These are phyloP conservation scores for Apolygus lucorum DNA, from an alignment of 1,140 invertebrate genomes.

Conservation along the genomic window DNA sequence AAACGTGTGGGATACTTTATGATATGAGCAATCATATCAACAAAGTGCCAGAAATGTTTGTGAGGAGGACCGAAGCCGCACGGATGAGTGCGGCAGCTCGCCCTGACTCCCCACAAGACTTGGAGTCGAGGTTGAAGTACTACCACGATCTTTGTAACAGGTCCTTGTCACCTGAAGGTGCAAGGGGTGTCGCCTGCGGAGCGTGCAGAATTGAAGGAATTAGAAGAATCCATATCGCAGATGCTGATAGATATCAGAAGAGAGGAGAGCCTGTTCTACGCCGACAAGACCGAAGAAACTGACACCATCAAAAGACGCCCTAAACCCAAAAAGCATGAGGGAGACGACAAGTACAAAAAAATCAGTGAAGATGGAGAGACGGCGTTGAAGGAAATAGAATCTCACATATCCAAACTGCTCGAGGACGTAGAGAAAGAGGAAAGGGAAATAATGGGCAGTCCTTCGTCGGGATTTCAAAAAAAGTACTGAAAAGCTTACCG, in stretches of 20 bases:
- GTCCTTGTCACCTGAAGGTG: not conserved
- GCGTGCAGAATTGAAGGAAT: conserved; percentile 3
- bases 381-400: conserved; percentile 28
- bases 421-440: conserved; percentile 33
- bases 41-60: conserved; percentile 29
- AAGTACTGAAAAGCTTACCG: not conserved
- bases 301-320: conserved; percentile 3
- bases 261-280: conserved; percentile 12
- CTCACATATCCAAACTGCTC: conserved; percentile 30
- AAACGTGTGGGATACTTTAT: conserved; percentile 31
- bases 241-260: conserved; percentile 8
- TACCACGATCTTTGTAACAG: not conserved
- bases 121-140: conserved; percentile 7
- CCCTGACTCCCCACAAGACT: not conserved
- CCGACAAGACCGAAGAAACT: not conserved
- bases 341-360: conserved; percentile 4
- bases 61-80: conserved; percentile 12
- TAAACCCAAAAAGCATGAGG: not conserved
- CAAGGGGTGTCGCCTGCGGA: not conserved
- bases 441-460: conserved; percentile 18
- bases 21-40: conserved; percentile 30
- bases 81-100: not conserved
- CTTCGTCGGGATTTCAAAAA: not conserved
- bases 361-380: not conserved
- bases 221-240: conserved; percentile 5